Evolutionary conservation across 1,140 invertebrate genomes (phyloP), one percentile per base, ranked within the genome.

Genomic region (Cydia pomonella): DNA sequence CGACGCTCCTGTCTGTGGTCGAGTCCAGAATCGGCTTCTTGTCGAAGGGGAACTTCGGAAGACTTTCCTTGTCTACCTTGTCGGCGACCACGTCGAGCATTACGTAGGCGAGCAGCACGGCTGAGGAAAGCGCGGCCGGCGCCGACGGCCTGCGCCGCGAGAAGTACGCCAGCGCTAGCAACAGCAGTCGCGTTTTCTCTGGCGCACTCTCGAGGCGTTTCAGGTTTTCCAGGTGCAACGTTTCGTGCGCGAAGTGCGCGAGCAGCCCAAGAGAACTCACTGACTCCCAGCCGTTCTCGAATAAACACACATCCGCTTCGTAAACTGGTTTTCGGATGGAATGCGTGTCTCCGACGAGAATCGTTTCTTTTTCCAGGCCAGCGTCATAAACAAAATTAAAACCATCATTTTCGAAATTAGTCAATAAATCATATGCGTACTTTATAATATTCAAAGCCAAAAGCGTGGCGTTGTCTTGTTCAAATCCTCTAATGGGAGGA

Each of bases 391-490:
- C n/a, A 59, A 59, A 59, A 18, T 23, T 59, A 59, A 59, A 59
- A 23, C 53, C 53, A n/a, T 33, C 23, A 1, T 29, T 29, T 33
- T 66, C 23, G 13, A 66, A 66, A 33, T 66, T 33, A 6, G 25
- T 66, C 4, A 66, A 66, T 21, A 66, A 66, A 33, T 66, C 63
- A 23, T 66, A 33, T 33, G 63, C 27, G 63, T 66, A 66, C 16
- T 66, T 66, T 18, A 66, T 33, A 3, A 66, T n/a, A n/a, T 66
- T 27, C 18, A 66, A 33, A 21, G 25, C 23, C 63, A 29, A 13
- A 59, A 59, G 18, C n/a, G 53, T 59, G 5, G 53, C 7, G 21
- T 59, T 59, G 9, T 59, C 53, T 59, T 59, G 53, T 59, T 59
- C 21, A 59, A 59, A 59, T 10, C 53, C 63, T n/a, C 12, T 29